Evolutionary conservation across 1,140 invertebrate genomes (phyloP), one percentile per base, ranked within the genome.

Genomic region (Drosophila pandora): DNA sequence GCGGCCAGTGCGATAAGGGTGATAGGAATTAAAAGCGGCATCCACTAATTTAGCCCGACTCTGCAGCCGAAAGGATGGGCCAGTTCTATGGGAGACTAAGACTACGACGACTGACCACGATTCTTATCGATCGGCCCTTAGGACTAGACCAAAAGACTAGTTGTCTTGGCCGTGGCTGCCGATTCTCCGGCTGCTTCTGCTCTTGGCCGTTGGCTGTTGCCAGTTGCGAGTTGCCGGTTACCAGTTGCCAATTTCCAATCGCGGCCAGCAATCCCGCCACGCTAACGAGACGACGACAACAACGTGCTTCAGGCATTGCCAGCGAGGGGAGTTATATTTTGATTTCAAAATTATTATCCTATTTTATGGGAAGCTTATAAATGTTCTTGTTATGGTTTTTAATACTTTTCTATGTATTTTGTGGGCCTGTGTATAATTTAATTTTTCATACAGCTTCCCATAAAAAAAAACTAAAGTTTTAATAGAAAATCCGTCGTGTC

Each of bases 11-110:
- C 64, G 82, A 87, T 87, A 87, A 88, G 74, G 34, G 64, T 43
- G 83, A 78, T 82, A 82, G 79, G 83, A 87, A 87, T 87, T 87
- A 87, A 87, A 88, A 88, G 82, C 82, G 78, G 83, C 83, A 82
- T 88, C 83, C 83, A 87, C 79, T 87, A 87, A 87, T 88, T 88
- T 87, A 87, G 83, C 52, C 52, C 23, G 47, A 64, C 63, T 67
- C 34, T 10, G 48, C 37, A 13, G 62, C 30, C 41, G 22, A 13
- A 21, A 56, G 71, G 61, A 64, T 23, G 43, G 54, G 32, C 56
- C 37, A 50, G 17, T 69, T 57, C 63, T 17, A 48, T 45, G 30
- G 10, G 47, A 37, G 43, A 50, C 63, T 32, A 10, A 5, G 39
- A 48, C 45, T 37, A 21, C 41, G 41, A 21, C 41, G 41, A 28